Conservation (phyloP, 1,140 invertebrate genomes). For the Eupristina koningsbergeri region DNA sequence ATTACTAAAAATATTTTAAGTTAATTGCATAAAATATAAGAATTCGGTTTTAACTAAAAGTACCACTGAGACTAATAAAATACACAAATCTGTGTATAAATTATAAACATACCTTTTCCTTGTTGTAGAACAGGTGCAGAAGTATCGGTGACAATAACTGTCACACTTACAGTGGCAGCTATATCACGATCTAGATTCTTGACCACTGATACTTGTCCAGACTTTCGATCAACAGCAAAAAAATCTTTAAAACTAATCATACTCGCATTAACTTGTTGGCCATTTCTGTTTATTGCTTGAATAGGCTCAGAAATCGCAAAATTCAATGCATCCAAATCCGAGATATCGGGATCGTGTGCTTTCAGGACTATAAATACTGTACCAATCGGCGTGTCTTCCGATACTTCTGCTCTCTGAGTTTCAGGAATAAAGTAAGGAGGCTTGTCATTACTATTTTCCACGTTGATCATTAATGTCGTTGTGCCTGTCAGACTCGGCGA, state of each 20-base stretch:
- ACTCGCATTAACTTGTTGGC: slow-evolving; percentile 78
- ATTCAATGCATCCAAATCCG: slow-evolving; percentile 78
- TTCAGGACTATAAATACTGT: slow-evolving; percentile 82
- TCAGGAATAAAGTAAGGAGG: slow-evolving; percentile 87
- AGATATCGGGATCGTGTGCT: slow-evolving; percentile 88
- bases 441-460: slow-evolving; percentile 92
- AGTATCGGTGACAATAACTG: slow-evolving; percentile 85
- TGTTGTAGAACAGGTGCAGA: slow-evolving; percentile 85
- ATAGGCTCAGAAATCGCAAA: slow-evolving; percentile 83
- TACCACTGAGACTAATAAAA: no score
- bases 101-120: slow-evolving; percentile 77
- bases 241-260: slow-evolving; percentile 75
- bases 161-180: slow-evolving; percentile 83
- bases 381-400: slow-evolving; percentile 84
- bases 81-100: no score
- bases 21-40: no score
- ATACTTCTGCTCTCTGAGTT: slow-evolving; percentile 86
- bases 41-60: no score
- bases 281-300: slow-evolving; percentile 86
- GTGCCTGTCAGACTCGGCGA: slow-evolving; percentile 86
- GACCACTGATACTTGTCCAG: slow-evolving; percentile 83
- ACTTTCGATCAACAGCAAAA: slow-evolving; percentile 80
- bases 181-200: slow-evolving; percentile 79
- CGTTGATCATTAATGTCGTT: slow-evolving; percentile 82
- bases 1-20: no score